Base-by-base conservation (phyloP, 2,113 vertebrate genomes). In the Salminus brasiliensis region DNA sequence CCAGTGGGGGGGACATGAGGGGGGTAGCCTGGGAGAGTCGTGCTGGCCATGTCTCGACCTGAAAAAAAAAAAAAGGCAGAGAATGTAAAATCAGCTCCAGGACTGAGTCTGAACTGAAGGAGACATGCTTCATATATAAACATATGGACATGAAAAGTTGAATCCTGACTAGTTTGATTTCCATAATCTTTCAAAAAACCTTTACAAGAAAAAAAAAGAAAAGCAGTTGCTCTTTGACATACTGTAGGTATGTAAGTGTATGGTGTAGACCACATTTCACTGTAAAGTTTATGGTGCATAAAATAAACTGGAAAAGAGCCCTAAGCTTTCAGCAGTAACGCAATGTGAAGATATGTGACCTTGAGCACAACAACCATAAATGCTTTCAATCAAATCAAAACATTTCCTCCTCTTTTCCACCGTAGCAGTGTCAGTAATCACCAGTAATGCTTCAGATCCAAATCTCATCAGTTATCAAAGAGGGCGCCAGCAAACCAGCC, bases 11-110 rank as follows among this genome's bases (percentile, higher is more conserved):
- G 95, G 80, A 97, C 95, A 65, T 97, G 95, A 83, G 95, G 95
- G 85, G 95, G 95, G 81, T 97, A 97, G 76, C 95, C 95, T 82
- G 95, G 95, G 87, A 97, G 91, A 81, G 95, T 97, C 77, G 95
- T 97, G 85, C 95, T 96, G 81, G 95, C 93, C 95, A 97, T 96
- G 80, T 97, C 95, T 85, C 95, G 94, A 92, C 95, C 95, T 97
- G 87, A 80, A n/a, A n/a, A n/a, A 90, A 91, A 86, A 88, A 53
- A 81, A 83, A 57, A 21, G 4, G 36, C 27, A 71, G 78, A 36
- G 12, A 49, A 81, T 72, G 79, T 84, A 70, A 76, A 45, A 16
- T 34, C 74, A 63, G 53, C 10, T 83, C 13, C 21, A 49, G 23
- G 1, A 41, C 60, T 75, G 9, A 73, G 21, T 39, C 11, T 39